Base-by-base conservation (phyloP, 2,797 vertebrate species). In the Chaetophractus vellerosus region DNA sequence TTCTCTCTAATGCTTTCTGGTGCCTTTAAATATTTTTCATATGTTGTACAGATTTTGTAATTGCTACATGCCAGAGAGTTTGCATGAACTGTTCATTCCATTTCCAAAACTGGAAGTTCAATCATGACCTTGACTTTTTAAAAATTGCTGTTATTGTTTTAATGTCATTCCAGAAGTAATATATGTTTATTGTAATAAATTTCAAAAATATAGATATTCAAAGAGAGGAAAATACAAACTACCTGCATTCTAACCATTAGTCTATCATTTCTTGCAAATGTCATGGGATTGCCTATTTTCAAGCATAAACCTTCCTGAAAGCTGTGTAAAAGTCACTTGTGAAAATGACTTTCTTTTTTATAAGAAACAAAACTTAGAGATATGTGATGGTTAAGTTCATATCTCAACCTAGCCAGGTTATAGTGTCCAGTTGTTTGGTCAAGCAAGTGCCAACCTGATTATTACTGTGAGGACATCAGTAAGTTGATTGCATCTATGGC, bases 141-240 rank as follows among this genome's bases (percentile, higher is more conserved):
- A 64, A 66, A 64, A 50, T 2, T 61, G 14, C 18, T 64, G 6
- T 48, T 83, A 14, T 4, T 69, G 9, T 6, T 74, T 75, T 38
- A 68, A 68, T 45, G 75, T 28, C 57, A 93, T 64, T 55, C n/a
- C 0, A 76, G 19, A 87, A 90, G 45, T 3, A 57, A 69, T 82
- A 45, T 21, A 66, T 5, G 1, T 31, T 86, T 75, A 24, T 89
- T 68, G 11, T 7, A 23, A 38, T 55, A 72, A 48, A 59, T 16
- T 52, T 75, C 8, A 4, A 55, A 79, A 79, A 80, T 28, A 0
- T 36, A 71, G 2, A 9, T 36, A 50, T 48, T 11, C 8, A 50
- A 69, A 50, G 41, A 52, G 9, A 72, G 9, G n/a, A 75, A 89
- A 83, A 90, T n/a, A 14, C 79, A 80, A 90, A 90, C 81, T 68